phyloP scores from a whole-genome alignment of 2,888 invertebrate species.

The Gymnosoma rotundatum region DNA sequence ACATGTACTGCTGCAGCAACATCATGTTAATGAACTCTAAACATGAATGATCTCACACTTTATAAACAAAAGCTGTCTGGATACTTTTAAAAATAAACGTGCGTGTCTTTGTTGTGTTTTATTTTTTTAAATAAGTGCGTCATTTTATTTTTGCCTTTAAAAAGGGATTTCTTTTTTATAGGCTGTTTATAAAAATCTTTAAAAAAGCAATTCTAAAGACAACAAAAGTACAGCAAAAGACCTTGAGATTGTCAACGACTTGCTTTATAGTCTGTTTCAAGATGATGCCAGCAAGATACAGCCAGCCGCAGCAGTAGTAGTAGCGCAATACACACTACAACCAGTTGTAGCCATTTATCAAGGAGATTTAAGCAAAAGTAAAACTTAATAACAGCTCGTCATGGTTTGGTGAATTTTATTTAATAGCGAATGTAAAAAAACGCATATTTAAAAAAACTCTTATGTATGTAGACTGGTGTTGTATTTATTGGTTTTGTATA shows the following conservation, averaged over 20 bases:
- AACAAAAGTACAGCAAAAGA: constrained; percentile 57
- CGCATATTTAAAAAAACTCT: neutral
- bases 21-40: constrained; percentile 64
- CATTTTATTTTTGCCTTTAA: constrained; percentile 13
- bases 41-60: constrained; percentile 65
- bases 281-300: constrained; percentile 30
- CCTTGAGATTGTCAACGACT: constrained; percentile 73
- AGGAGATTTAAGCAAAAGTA: constrained; percentile 58
- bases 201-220: constrained; percentile 34
- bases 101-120: neutral
- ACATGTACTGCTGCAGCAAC: constrained; percentile 45
- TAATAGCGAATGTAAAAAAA: constrained; percentile 33
- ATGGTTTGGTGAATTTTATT: constrained; percentile 66
- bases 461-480: constrained; percentile 39
- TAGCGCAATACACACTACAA: constrained; percentile 6
- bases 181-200: constrained; percentile 21
- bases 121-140: constrained; percentile 48
- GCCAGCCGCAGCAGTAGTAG: constrained; percentile 14
- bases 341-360: constrained; percentile 53
- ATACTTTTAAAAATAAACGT: neutral
- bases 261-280: constrained; percentile 41
- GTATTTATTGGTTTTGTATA: constrained; percentile 67
- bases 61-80: constrained; percentile 40
- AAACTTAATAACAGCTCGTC: constrained; percentile 60
- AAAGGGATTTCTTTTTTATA: constrained; percentile 44